Conservation (phyloP, 1,140 invertebrate genomes). For the Acyrthosiphon pisum region DNA sequence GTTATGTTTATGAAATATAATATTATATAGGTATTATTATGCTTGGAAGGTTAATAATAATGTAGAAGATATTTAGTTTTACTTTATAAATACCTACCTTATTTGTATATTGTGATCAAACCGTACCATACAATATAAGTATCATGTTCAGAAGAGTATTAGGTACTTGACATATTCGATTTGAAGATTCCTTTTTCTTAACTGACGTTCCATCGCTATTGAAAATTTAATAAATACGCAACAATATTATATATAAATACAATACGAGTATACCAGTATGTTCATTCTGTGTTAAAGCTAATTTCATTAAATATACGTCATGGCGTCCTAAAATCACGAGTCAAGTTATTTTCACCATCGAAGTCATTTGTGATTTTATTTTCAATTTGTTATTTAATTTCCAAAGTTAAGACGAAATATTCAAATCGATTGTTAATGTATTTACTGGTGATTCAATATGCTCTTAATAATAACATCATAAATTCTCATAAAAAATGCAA, state of each 20-base stretch:
- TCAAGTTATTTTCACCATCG: not conserved
- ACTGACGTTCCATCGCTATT: not conserved
- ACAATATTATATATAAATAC: not conserved
- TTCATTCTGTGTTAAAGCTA: not conserved
- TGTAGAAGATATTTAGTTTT: too few species aligned
- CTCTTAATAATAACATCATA: not conserved
- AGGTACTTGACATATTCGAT: not conserved
- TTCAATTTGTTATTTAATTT: constrained; percentile 4
- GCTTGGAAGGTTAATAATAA: not conserved
- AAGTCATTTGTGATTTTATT: not conserved
- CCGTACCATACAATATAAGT: not conserved
- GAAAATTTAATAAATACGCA: not conserved
- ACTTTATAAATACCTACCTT: not conserved
- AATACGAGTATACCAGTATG: too few species aligned
- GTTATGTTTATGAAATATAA: not conserved
- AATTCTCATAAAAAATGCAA: not conserved
- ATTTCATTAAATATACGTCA: not conserved
- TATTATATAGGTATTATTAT: too few species aligned
- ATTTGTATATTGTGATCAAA: not conserved
- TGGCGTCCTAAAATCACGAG: not conserved
- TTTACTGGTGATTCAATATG: not conserved
- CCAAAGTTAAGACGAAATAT: not conserved
- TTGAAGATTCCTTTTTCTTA: not conserved
- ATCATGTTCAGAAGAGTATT: not conserved
- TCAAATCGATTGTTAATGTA: not conserved